These are phyloP conservation scores for Pogonomyrmex californicus DNA, from an alignment of 1,140 invertebrate genomes.

Conservation along the genomic window DNA sequence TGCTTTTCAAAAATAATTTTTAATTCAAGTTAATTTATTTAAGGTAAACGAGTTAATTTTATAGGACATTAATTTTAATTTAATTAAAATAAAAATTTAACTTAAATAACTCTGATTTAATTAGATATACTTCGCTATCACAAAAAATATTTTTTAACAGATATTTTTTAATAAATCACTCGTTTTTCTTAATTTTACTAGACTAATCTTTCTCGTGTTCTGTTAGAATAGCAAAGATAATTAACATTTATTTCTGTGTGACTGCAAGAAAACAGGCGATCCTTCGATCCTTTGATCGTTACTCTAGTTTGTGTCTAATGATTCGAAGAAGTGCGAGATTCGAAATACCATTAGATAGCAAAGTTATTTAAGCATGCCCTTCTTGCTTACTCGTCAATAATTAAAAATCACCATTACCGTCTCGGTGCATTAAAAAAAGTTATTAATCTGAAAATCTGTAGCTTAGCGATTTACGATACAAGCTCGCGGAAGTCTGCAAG, in stretches of 20 bases:
- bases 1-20: no score
- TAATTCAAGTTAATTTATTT: no score
- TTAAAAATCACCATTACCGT: background rate
- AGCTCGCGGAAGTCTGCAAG: slow-evolving; percentile 30
- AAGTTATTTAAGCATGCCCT: background rate
- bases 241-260: background rate
- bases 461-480: slow-evolving; percentile 37
- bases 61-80: no score
- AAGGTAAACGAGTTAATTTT: no score
- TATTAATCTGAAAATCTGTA: background rate
- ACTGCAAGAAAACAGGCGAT: background rate
- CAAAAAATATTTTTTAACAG: background rate
- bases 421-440: slow-evolving; percentile 31
- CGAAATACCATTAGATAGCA: background rate
- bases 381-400: background rate
- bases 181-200: background rate
- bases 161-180: slow-evolving; percentile 6
- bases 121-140: background rate
- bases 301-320: background rate
- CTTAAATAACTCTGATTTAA: no score
- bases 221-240: background rate
- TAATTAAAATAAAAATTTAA: no score
- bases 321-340: background rate
- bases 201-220: background rate
- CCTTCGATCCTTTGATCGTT: background rate